Evolutionary conservation across 2,888 invertebrate genomes (phyloP).

Genomic region (Steromphala cineraria): DNA sequence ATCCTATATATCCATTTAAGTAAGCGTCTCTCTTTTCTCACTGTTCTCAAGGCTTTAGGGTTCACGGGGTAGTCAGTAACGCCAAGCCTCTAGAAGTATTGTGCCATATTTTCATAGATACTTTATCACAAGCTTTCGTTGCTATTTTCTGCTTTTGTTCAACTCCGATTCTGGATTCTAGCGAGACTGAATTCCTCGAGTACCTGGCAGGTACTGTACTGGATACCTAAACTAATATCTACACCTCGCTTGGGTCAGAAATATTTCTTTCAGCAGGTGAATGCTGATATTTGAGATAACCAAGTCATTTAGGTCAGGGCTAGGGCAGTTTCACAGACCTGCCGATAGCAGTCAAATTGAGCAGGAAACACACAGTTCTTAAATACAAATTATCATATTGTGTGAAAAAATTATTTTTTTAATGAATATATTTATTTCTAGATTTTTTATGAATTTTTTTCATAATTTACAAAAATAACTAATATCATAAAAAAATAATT

Average conservation of each 20-base stretch:
- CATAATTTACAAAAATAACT: no score
- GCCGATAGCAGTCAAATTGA: not conserved
- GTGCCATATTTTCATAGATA: constrained; percentile 3
- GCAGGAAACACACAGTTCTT: not conserved
- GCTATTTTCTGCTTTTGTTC: constrained; percentile 16
- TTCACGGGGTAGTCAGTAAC: not conserved
- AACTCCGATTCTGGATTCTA: not conserved
- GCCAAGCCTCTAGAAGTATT: not conserved
- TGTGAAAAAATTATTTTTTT: no score
- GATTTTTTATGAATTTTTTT: no score
- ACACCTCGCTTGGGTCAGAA: not conserved
- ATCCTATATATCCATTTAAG: constrained; percentile 5
- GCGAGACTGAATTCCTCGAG: not conserved
- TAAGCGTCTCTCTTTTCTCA: not conserved
- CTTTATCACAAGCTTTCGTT: not conserved
- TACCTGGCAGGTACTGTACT: not conserved
- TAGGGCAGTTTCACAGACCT: not conserved
- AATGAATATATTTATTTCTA: no score
- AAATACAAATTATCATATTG: not conserved
- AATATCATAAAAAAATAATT: no score
- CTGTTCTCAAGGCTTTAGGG: not conserved
- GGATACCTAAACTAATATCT: constrained; percentile 4
- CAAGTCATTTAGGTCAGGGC: not conserved
- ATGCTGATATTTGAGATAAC: not conserved
- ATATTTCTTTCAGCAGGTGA: constrained; percentile 11